Evolutionary conservation across 2,113 vertebrate genomes (phyloP).

Genomic region (Colistium nudipinnis): DNA sequence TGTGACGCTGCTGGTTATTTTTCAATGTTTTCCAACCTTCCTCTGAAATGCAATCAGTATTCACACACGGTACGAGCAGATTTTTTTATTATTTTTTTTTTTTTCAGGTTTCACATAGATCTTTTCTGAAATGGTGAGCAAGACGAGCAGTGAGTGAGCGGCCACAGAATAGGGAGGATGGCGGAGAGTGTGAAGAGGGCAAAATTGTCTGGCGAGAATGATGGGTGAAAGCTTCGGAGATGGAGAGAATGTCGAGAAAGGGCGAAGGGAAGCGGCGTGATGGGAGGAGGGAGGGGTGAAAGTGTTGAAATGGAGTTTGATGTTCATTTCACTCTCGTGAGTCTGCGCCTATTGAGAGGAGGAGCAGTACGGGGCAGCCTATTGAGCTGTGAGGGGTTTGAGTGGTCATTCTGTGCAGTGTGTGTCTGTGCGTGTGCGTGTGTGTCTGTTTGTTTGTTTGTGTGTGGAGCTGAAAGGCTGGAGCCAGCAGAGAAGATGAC

Average conservation of each 20-base stretch:
- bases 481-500: slow-evolving; percentile 56
- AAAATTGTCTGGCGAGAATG: slow-evolving; percentile 48
- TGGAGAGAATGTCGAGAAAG: slow-evolving; percentile 63
- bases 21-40: slow-evolving; percentile 18
- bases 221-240: slow-evolving; percentile 44
- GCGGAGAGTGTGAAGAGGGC: slow-evolving; percentile 53
- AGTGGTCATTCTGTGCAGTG: slow-evolving; percentile 66
- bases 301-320: slow-evolving; percentile 65
- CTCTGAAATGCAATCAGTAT: slow-evolving; percentile 36
- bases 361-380: slow-evolving; percentile 55
- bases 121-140: slow-evolving; percentile 31
- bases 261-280: slow-evolving; percentile 50
- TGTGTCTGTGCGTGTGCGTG: too few relatives aligned
- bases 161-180: slow-evolving; percentile 20
- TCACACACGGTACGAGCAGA: slow-evolving; percentile 5
- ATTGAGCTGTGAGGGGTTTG: slow-evolving; percentile 74
- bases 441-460: too few relatives aligned
- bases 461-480: slow-evolving; percentile 42
- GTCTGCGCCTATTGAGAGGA: slow-evolving; percentile 67
- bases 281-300: slow-evolving; percentile 58
- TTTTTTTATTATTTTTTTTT: neutral
- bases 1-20: slow-evolving; percentile 31
- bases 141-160: slow-evolving; percentile 36
- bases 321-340: slow-evolving; percentile 67
- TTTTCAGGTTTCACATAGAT: slow-evolving; percentile 22